These are phyloP conservation scores for Camponotus fellah DNA, from an alignment of 2,888 invertebrate species.

Conservation along the genomic window DNA sequence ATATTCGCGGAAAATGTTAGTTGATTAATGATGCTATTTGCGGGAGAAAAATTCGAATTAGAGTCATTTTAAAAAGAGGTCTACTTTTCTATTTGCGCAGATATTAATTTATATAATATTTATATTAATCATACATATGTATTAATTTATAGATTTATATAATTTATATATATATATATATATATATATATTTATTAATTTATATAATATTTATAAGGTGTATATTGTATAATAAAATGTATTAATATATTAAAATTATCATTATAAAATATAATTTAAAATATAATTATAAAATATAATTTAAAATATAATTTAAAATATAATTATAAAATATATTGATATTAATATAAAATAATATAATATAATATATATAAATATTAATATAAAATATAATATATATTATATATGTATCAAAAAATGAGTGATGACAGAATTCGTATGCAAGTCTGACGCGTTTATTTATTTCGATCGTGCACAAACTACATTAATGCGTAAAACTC, in stretches of 20 bases:
- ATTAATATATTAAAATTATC: too few relatives aligned
- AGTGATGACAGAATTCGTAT: background rate
- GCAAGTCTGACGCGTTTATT: background rate
- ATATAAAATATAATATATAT: background rate
- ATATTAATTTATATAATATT: background rate
- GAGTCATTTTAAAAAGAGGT: background rate
- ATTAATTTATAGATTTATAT: background rate
- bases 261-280: too few relatives aligned
- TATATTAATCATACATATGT: too few relatives aligned
- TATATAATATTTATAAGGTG: too few relatives aligned
- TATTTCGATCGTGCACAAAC: background rate
- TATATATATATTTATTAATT: too few relatives aligned
- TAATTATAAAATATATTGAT: too few relatives aligned
- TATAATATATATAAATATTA: background rate
- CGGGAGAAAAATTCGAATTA: background rate
- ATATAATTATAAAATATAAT: too few relatives aligned
- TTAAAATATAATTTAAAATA: too few relatives aligned
- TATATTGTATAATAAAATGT: too few relatives aligned
- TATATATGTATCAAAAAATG: background rate
- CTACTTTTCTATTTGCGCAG: background rate
- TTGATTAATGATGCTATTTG: conserved; percentile 45
- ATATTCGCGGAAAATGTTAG: conserved; percentile 8
- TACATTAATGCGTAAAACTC: background rate
- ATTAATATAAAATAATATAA: background rate
- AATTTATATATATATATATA: background rate